Evolutionary conservation across 1,140 invertebrate genomes (phyloP).

Genomic region (Dendroctonus ponderosae): DNA sequence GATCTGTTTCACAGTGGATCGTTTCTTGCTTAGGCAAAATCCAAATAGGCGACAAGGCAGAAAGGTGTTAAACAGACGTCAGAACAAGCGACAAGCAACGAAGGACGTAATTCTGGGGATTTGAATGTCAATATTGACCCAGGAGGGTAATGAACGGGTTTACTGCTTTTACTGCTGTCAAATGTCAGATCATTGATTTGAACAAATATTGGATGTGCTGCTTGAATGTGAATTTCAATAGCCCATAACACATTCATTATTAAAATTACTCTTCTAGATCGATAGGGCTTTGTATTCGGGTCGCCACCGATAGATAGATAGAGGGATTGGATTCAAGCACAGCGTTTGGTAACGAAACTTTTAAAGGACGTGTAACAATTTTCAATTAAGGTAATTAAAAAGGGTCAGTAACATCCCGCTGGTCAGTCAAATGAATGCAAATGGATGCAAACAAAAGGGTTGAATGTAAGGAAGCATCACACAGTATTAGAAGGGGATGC

Average conservation of each 20-base stretch:
- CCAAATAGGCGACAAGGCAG: too few relatives aligned
- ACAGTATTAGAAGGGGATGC: slow-evolving; percentile 24
- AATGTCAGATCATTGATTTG: slow-evolving; percentile 20
- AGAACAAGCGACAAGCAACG: slow-evolving; percentile 3
- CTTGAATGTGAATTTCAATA: too few relatives aligned
- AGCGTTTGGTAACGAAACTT: too few relatives aligned
- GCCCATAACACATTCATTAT: too few relatives aligned
- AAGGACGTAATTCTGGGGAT: slow-evolving; percentile 18
- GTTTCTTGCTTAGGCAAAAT: too few relatives aligned
- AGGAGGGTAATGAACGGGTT: slow-evolving; percentile 27
- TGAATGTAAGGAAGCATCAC: slow-evolving; percentile 23
- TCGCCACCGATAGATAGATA: too few relatives aligned
- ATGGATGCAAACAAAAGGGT: slow-evolving; percentile 37
- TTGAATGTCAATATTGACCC: slow-evolving; percentile 29
- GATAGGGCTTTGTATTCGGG: too few relatives aligned
- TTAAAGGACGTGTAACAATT: slow-evolving; percentile 23
- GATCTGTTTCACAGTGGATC: too few relatives aligned
- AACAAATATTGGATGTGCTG: slow-evolving; percentile 14
- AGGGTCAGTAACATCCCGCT: slow-evolving; percentile 33
- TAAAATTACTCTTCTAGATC: too few relatives aligned
- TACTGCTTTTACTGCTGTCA: slow-evolving; percentile 18
- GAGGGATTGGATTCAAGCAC: too few relatives aligned
- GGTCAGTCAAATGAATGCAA: slow-evolving; percentile 34
- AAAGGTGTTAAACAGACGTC: slow-evolving; percentile 21
- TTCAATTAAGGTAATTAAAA: slow-evolving; percentile 35